A percentile compares a stretch with the other conserved stretches of the same genome.
Evolutionary conservation across 2,113 vertebrate species (phyloP).

Genomic region (Xenotilapia longispinis): DNA sequence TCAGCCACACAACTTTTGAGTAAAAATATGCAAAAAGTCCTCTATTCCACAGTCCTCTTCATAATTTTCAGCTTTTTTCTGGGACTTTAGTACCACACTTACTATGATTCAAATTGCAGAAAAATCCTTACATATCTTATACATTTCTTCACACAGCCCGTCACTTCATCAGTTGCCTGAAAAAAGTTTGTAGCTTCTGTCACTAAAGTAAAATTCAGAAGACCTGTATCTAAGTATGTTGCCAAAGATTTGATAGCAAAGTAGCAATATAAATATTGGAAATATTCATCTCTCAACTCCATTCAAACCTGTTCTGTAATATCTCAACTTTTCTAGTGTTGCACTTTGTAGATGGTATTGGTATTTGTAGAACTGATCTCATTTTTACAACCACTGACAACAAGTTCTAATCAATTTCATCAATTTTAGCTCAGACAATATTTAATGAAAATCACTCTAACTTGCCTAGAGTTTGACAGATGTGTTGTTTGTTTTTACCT

Average conservation of each 20-base stretch:
- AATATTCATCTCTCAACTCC: neutral
- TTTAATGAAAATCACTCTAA: neutral
- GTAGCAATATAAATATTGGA: neutral
- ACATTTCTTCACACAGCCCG: neutral
- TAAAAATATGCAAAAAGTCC: slow-evolving; percentile 1
- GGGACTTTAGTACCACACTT: neutral
- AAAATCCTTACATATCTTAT: neutral
- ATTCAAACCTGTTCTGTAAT: neutral
- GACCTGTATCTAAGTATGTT: neutral
- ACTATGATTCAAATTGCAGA: neutral
- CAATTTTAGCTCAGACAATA: neutral
- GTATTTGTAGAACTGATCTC: neutral
- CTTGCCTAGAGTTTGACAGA: neutral
- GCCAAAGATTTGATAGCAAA: neutral
- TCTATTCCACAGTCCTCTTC: neutral
- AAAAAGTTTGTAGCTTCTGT: neutral
- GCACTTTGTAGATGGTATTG: neutral
- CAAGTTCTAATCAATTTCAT: neutral
- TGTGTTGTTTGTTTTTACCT: neutral
- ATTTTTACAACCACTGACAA: neutral
- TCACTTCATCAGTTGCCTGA: neutral
- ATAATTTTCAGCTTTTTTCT: neutral
- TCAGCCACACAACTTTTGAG: neutral
- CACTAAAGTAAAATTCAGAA: neutral
- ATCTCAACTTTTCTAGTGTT: neutral